Evolutionary conservation across 1,140 invertebrate species (phyloP), one percentile per base, ranked within the genome.

Genomic region (Ceratina calcarata): DNA sequence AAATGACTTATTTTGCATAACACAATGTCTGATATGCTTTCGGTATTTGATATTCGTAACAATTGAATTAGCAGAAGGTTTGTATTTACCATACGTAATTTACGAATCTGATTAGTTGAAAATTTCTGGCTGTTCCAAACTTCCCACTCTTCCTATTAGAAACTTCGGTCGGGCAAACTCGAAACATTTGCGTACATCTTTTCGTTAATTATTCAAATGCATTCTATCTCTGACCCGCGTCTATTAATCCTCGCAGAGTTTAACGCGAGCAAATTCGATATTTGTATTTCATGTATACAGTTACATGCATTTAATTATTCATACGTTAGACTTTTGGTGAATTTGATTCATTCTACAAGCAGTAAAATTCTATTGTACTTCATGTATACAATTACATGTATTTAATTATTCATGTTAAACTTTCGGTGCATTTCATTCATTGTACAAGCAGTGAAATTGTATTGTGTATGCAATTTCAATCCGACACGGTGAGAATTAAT

Each of bases 181-280:
- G 13, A 55, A 61, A 61, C 61, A 81, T 57, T 62, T 62, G 20
- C 70, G 67, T 53, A 32, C 80, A 67, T 78, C 80, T 66, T 81
- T 81, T 62, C 74, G 53, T 81, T 81, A 81, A 81, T 81, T 81
- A 81, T 73, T 61, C 32, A 32, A 60, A 66, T 60, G 55, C 61
- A 27, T 64, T 64, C 62, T 32, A 37, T 37, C 49, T 53, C 45
- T 6, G 13, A 51, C 65, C 37, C 37, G 27, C 15, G 16, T 51
- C 22, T 45, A 24, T 68, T 45, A 13, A 37, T 60, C 8, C n/a
- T 22, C 67, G 75, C 68, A 51, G 62, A 71, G 58, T n/a, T 22
- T 20, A 58, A 18, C 27, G 10, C 32, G 6, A n/a, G n/a, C 37
- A 10, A 45, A 45, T 45, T 45, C 37, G 37, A 45, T 2, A 45